phyloP scores from a whole-genome alignment of 2,113 vertebrate species.

The Bos indicus region DNA sequence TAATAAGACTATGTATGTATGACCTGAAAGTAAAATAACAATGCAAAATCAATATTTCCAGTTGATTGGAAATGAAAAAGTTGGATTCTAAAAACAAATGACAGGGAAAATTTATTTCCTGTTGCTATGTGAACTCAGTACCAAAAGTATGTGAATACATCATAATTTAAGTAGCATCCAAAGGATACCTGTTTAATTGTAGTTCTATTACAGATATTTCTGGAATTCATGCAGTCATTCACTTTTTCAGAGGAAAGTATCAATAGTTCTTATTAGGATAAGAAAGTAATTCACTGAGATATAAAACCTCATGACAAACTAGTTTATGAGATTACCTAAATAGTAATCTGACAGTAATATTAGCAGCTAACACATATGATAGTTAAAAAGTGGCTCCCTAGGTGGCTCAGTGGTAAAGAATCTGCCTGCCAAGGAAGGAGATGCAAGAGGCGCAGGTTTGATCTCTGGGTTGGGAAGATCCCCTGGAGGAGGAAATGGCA shows the following conservation, averaged over 20 bases:
- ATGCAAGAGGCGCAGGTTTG: neutral
- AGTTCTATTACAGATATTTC: neutral
- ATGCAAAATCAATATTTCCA: neutral
- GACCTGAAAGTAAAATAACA: slow-evolving; percentile 14
- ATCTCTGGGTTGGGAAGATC: neutral
- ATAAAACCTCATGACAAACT: neutral
- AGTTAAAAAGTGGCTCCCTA: neutral
- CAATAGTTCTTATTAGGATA: neutral
- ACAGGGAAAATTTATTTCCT: neutral
- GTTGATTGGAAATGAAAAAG: neutral
- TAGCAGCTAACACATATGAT: neutral
- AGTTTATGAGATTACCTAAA: neutral
- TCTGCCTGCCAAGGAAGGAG: neutral
- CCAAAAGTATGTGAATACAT: neutral
- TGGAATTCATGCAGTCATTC: neutral
- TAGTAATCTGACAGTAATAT: neutral
- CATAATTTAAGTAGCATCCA: neutral
- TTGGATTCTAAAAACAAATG: neutral
- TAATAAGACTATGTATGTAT: neutral
- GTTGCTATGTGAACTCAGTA: neutral
- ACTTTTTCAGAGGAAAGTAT: neutral
- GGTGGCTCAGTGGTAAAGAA: neutral
- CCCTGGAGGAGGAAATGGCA: neutral
- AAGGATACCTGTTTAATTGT: neutral
- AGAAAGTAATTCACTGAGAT: neutral